Evolutionary conservation across 1,140 invertebrate genomes (phyloP).

Genomic region (Habropoda laboriosa): DNA sequence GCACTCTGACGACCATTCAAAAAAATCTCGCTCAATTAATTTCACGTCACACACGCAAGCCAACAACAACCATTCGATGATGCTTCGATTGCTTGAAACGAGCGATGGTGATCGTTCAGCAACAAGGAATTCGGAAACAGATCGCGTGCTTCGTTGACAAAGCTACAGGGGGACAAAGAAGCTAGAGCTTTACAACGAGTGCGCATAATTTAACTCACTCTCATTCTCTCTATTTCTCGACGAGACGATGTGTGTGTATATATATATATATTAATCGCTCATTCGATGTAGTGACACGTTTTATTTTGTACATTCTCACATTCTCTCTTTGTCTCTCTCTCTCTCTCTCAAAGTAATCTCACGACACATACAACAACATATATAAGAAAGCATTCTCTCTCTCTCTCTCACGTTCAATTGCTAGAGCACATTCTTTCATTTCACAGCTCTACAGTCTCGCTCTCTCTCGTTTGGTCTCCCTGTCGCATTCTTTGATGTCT

Average conservation of each 20-base stretch:
- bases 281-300: slow-evolving; percentile 27
- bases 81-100: slow-evolving; percentile 25
- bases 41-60: slow-evolving; percentile 5
- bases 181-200: slow-evolving; percentile 54
- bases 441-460: slow-evolving; percentile 47
- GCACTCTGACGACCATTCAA: slow-evolving; percentile 19
- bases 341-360: too few relatives aligned
- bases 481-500: slow-evolving; percentile 43
- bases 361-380: slow-evolving; percentile 42
- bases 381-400: slow-evolving; percentile 23
- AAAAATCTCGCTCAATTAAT: slow-evolving; percentile 13
- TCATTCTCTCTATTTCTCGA: too few relatives aligned
- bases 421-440: slow-evolving; percentile 30
- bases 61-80: slow-evolving; percentile 16
- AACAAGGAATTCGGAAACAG: slow-evolving; percentile 46
- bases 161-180: slow-evolving; percentile 32
- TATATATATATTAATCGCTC: too few relatives aligned
- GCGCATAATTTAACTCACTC: slow-evolving; percentile 21
- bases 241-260: slow-evolving; percentile 1
- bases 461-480: slow-evolving; percentile 49
- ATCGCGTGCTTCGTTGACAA: slow-evolving; percentile 45
- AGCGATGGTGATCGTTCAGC: slow-evolving; percentile 25
- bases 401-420: slow-evolving; percentile 39
- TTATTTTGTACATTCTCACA: slow-evolving; percentile 46
- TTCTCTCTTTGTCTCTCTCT: too few relatives aligned